Percentiles rank a stretch among this genome's conserved stretches.
These are phyloP conservation scores for Chrysotoxum bicinctum DNA, from an alignment of 2,888 invertebrate genomes.

Conservation along the genomic window DNA sequence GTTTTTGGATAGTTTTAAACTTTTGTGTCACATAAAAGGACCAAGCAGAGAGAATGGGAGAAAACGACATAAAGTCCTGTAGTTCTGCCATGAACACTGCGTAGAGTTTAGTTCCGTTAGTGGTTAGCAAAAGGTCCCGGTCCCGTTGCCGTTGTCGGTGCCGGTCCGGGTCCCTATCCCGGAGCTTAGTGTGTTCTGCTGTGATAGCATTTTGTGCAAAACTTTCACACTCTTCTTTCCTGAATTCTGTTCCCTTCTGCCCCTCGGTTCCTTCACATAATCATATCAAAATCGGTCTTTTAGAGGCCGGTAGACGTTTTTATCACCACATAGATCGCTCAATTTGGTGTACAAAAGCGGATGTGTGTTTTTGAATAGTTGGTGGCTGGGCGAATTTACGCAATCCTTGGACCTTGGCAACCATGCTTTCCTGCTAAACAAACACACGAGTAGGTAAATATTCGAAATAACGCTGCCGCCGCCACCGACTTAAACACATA, in stretches of 20 bases:
- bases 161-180: neutral
- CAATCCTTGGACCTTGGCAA: slow-evolving; percentile 45
- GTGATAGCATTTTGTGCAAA: slow-evolving; percentile 70
- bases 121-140: slow-evolving; percentile 52
- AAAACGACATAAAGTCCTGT: slow-evolving; percentile 6
- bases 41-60: neutral
- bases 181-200: slow-evolving; percentile 63
- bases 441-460: neutral
- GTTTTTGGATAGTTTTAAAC: slow-evolving; percentile 72
- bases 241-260: neutral
- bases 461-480: neutral
- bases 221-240: slow-evolving; percentile 49
- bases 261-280: neutral
- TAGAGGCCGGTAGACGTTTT: slow-evolving; percentile 63
- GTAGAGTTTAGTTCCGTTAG: slow-evolving; percentile 50
- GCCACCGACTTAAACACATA: neutral
- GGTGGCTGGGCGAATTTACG: slow-evolving; percentile 24
- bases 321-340: slow-evolving; percentile 68
- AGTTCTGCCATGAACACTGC: slow-evolving; percentile 56
- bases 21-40: slow-evolving; percentile 57
- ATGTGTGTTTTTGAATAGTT: slow-evolving; percentile 34
- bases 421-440: slow-evolving; percentile 8
- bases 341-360: slow-evolving; percentile 34
- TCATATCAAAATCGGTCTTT: slow-evolving; percentile 37
- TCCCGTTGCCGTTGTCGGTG: neutral